Conservation (phyloP, 2,888 invertebrate genomes). For the Amorpha juglandis region DNA sequence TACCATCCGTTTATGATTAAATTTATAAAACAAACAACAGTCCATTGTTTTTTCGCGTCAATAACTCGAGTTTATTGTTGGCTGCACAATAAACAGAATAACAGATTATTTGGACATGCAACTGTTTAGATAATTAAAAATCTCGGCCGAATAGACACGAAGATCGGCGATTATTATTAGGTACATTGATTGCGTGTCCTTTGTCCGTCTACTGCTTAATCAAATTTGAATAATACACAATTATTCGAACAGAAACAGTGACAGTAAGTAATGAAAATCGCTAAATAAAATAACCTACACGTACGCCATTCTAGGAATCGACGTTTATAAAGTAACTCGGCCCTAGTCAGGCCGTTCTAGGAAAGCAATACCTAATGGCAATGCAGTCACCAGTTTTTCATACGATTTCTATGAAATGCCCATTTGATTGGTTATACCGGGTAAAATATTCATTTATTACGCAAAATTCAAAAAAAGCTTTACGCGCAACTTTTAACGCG, state of each 20-base stretch:
- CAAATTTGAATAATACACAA: not conserved
- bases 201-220: not conserved
- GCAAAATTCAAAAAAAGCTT: not conserved
- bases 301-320: constrained; percentile 50
- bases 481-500: not conserved
- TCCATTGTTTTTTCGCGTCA: constrained; percentile 14
- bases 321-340: constrained; percentile 49
- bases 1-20: constrained; percentile 6
- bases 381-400: constrained; percentile 48
- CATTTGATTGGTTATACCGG: constrained; percentile 30
- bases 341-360: constrained; percentile 50
- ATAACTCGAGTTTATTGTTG: constrained; percentile 10
- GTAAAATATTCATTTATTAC: constrained; percentile 32
- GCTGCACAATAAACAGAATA: not conserved
- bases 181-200: not conserved
- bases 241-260: not conserved
- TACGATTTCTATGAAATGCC: constrained; percentile 35
- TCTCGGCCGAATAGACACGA: constrained; percentile 3
- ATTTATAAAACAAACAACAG: constrained; percentile 20
- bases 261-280: not conserved
- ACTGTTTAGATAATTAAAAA: constrained; percentile 5
- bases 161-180: not conserved
- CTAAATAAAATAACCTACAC: constrained; percentile 12
- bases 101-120: constrained; percentile 9
- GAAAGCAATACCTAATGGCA: constrained; percentile 53